These are phyloP conservation scores for Machaerirhynchus nigripectus DNA, from an alignment of 2,113 vertebrate species.

Conservation along the genomic window DNA sequence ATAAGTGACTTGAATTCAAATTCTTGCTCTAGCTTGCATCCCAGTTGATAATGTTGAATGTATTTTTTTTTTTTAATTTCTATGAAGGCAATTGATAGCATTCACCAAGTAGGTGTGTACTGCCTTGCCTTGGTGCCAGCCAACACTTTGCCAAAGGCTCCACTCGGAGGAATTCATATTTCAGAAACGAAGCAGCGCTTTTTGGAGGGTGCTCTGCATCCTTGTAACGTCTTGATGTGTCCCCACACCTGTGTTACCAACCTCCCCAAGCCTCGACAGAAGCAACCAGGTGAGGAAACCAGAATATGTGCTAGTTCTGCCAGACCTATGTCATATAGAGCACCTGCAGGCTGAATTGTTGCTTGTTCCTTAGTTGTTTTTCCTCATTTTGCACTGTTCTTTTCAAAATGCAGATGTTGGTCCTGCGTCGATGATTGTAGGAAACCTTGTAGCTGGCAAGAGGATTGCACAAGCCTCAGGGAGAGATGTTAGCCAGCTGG, in stretches of 20 bases:
- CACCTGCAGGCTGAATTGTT: neutral
- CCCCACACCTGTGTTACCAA: slow-evolving; percentile 96
- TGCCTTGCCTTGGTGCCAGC: slow-evolving; percentile 95
- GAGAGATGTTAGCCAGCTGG: slow-evolving; percentile 87
- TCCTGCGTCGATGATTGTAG: slow-evolving; percentile 95
- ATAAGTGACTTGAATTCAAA: slow-evolving; percentile 11
- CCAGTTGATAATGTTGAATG: neutral
- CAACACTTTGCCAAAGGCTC: slow-evolving; percentile 94
- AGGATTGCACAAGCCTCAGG: slow-evolving; percentile 93
- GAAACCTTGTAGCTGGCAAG: slow-evolving; percentile 94
- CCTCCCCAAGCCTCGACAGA: slow-evolving; percentile 93
- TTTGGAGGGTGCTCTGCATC: slow-evolving; percentile 90
- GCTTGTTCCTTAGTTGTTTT: neutral
- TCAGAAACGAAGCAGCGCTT: slow-evolving; percentile 96
- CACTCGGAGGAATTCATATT: slow-evolving; percentile 92
- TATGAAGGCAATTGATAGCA: slow-evolving; percentile 91
- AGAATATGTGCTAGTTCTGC: neutral
- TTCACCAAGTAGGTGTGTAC: slow-evolving; percentile 96
- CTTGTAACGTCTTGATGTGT: slow-evolving; percentile 94
- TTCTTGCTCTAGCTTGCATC: neutral
- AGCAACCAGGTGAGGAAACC: slow-evolving; percentile 84
- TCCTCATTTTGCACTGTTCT: neutral
- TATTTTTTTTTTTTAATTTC: neutral
- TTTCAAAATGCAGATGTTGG: slow-evolving; percentile 82
- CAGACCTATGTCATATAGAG: rapidly evolving